Percentiles rank a stretch among this genome's conserved stretches.
These are phyloP conservation scores for Eubasilissa splendida DNA, from an alignment of 2,888 invertebrate species.

Conservation along the genomic window DNA sequence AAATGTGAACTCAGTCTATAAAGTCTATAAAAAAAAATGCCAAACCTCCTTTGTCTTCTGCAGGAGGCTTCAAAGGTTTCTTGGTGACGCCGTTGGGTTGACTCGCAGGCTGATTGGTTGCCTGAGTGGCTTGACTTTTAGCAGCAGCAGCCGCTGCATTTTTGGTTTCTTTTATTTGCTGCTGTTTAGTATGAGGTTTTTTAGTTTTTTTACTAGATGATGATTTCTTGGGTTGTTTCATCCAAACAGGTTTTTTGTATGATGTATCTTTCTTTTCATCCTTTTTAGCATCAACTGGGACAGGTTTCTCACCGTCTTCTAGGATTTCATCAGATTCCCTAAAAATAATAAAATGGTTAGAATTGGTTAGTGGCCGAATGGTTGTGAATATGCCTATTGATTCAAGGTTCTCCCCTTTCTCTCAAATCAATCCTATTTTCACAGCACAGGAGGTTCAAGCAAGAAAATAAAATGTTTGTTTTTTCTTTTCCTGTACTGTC, in stretches of 20 bases:
- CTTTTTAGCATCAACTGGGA: constrained; percentile 66
- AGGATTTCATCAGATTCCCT: constrained; percentile 67
- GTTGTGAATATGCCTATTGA: not conserved
- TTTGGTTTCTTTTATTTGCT: constrained; percentile 60
- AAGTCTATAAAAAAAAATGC: not conserved
- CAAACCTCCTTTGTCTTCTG: constrained; percentile 53
- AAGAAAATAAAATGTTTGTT: too few species aligned
- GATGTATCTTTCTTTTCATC: constrained; percentile 69
- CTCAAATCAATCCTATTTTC: too few species aligned
- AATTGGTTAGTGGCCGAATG: too few species aligned
- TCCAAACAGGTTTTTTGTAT: constrained; percentile 86
- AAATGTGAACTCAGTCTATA: too few species aligned
- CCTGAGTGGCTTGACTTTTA: constrained; percentile 34
- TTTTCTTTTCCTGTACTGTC: too few species aligned
- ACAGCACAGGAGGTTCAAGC: too few species aligned
- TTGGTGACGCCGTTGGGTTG: constrained; percentile 58
- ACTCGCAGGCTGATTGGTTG: constrained; percentile 59
- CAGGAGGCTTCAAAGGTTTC: constrained; percentile 40
- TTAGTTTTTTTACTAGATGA: constrained; percentile 76
- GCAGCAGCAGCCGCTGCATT: constrained; percentile 59
- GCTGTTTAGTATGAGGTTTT: constrained; percentile 63
- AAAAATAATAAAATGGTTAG: constrained; percentile 20
- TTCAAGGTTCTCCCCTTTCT: not conserved
- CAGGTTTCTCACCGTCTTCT: constrained; percentile 62
- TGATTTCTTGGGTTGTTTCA: constrained; percentile 77